Evolutionary conservation across 2,797 vertebrate genomes (phyloP).

Genomic region (Rhabdophis nuchalis): DNA sequence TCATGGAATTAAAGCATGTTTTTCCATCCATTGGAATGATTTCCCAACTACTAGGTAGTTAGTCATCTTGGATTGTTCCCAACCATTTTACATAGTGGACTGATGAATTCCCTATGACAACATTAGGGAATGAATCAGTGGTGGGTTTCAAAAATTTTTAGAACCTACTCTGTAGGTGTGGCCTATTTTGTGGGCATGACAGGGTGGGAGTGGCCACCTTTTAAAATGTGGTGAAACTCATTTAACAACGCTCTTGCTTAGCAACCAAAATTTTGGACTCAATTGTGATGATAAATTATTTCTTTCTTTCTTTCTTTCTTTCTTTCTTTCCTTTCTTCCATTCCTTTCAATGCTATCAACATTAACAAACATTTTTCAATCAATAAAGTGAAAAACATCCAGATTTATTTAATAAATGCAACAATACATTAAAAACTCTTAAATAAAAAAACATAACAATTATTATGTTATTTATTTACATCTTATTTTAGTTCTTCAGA

Average conservation of each 20-base stretch:
- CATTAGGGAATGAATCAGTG: background rate
- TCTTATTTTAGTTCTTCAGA: background rate
- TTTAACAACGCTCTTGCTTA: too few species aligned
- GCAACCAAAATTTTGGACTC: too few species aligned
- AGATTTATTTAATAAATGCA: background rate
- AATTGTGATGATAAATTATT: too few species aligned
- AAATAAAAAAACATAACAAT: background rate
- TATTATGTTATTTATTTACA: background rate
- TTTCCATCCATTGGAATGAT: background rate
- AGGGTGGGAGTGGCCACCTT: too few species aligned
- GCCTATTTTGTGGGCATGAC: too few species aligned
- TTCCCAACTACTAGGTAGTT: background rate
- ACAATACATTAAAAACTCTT: background rate
- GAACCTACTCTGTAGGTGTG: too few species aligned
- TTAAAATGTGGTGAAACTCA: too few species aligned
- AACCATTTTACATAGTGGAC: background rate
- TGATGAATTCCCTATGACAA: background rate
- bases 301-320: too few species aligned
- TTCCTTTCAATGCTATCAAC: background rate
- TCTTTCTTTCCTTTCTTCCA: too few species aligned
- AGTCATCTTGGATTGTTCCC: background rate
- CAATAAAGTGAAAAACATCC: conserved; percentile 9
- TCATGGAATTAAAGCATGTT: background rate
- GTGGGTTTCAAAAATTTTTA: too few species aligned
- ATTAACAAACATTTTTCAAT: background rate